phyloP scores from a whole-genome alignment of 2,888 invertebrate genomes.

The Conops quadrifasciatus region DNA sequence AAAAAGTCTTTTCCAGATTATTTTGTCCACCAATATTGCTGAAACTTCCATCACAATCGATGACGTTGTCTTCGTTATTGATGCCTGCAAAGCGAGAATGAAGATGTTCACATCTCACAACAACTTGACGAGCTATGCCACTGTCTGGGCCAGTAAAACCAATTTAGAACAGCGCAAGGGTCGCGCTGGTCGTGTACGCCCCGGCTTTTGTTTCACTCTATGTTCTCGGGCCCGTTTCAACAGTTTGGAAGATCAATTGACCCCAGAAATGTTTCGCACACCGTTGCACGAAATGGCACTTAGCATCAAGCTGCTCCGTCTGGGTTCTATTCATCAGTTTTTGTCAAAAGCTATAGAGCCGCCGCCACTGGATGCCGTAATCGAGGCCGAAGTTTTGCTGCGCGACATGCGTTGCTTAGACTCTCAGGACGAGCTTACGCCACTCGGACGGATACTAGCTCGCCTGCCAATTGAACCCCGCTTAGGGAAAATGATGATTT shows the following conservation, averaged over 20 bases:
- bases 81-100: conserved; percentile 97
- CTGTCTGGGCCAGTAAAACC: conserved; percentile 93
- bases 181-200: conserved; percentile 92
- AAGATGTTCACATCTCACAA: conserved; percentile 98
- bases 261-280: conserved; percentile 97
- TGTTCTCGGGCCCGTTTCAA: conserved; percentile 81
- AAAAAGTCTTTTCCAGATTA: conserved; percentile 72
- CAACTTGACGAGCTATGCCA: conserved; percentile 98
- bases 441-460: conserved; percentile 91
- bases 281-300: conserved; percentile 95
- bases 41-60: conserved; percentile 98
- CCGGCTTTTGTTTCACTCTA: conserved; percentile 93
- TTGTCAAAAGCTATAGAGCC: conserved; percentile 95
- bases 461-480: conserved; percentile 95
- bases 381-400: conserved; percentile 90
- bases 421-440: conserved; percentile 85
- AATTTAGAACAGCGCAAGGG: conserved; percentile 90
- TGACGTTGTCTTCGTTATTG: conserved; percentile 97
- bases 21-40: conserved; percentile 96
- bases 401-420: conserved; percentile 93
- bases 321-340: conserved; percentile 94
- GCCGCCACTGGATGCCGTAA: conserved; percentile 96
- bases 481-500: conserved; percentile 95
- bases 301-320: conserved; percentile 83
- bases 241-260: conserved; percentile 85